Conservation (phyloP, 2,113 vertebrate species). For the Hymenochirus boettgeri region DNA sequence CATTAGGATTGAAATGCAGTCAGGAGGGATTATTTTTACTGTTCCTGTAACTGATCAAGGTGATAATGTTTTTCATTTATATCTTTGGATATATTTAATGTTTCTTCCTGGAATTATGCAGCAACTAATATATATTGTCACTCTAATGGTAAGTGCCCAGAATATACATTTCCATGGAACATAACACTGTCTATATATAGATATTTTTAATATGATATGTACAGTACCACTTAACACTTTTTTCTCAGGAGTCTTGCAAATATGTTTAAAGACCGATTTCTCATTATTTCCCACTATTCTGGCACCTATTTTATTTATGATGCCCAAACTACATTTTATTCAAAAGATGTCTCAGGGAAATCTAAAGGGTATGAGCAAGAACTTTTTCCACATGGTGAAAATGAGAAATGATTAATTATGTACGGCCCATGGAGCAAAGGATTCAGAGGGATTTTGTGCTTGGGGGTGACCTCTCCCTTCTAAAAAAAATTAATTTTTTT, state of each 20-base stretch:
- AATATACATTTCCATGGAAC: slow-evolving; percentile 1
- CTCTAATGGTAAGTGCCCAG: slow-evolving; percentile 1
- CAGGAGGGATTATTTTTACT: not conserved
- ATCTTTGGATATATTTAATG: not conserved
- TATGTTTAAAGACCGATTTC: not conserved
- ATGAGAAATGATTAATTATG: too few relatives aligned
- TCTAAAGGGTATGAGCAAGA: not conserved
- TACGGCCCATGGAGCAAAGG: too few relatives aligned
- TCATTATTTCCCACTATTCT: not conserved
- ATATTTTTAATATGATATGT: slow-evolving; percentile 9
- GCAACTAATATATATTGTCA: slow-evolving; percentile 3
- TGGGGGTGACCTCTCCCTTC: too few relatives aligned
- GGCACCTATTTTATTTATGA: not conserved
- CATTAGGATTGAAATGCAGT: too few relatives aligned
- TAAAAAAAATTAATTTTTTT: too few relatives aligned
- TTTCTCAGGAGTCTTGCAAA: not conserved
- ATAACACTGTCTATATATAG: slow-evolving; percentile 6
- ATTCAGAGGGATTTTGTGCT: too few relatives aligned
- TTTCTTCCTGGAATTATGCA: slow-evolving; percentile 3
- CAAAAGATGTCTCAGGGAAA: not conserved
- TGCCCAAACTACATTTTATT: not conserved
- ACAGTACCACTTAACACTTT: slow-evolving; percentile 12
- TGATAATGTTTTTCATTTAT: not conserved
- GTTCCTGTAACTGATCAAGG: not conserved
- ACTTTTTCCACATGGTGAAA: too few relatives aligned